Evolutionary conservation across 2,888 invertebrate genomes (phyloP), one percentile per base, ranked within the genome.

Genomic region (Chironomus tentans): DNA sequence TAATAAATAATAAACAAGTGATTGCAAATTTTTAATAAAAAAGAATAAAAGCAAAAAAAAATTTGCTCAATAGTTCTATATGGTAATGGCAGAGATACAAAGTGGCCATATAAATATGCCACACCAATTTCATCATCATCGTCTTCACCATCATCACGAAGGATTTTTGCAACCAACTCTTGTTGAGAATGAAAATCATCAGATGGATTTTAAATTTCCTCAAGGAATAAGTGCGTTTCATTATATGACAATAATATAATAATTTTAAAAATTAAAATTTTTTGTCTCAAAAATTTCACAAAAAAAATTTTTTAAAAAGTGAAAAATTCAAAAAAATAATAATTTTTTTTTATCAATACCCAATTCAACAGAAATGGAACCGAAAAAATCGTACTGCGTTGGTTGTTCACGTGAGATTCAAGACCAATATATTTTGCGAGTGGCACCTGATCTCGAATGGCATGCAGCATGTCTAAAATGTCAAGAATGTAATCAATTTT

Each of bases 401-500:
- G 98, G 98, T 73, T 98, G 98, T 85, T 97, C 97, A 4, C 93
- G 94, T 77, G 95, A 94, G 85, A 99, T 99, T 84, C 94, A 95
- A 86, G 99, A 99, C 88, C 98, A 97, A 87, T 99, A 95, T 89
- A 98, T 99, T 85, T 89, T 99, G 81, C 89, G 97, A 82, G 98
- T 99, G 81, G 95, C 97, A 0, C 98, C 99, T 10, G 97, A 99
- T 87, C 89, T 99, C 83, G 98, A 98, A 87, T 99, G 98, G 97
- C 99, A 99, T 87, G 97, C 97, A 77, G 94, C 97, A 79, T 99
- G 99, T 85, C 91, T 99, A 79, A 97, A 93, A 87, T 99, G 98
- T 86, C 94, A 94, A 84, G 97, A 98, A 85, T 99, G 98, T 86
- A 90, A 94, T 80, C 94, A 94, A 86, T 96, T 94, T 87, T 90